These are phyloP conservation scores for Procavia capensis DNA, from an alignment of 2,113 vertebrate genomes.

Conservation along the genomic window DNA sequence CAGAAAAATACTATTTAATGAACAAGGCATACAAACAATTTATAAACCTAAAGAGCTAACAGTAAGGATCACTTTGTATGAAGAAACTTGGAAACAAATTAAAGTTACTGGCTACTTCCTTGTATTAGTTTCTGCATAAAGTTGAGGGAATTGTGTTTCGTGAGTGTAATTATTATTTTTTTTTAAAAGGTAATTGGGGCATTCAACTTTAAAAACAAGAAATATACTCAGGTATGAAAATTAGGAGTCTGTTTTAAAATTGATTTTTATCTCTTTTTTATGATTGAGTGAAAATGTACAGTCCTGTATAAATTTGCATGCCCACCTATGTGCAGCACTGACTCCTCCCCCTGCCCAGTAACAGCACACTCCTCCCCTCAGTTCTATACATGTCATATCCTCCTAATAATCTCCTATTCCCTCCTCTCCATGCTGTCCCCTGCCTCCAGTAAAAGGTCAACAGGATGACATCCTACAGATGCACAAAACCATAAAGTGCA, in stretches of 20 bases:
- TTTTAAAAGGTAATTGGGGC: slow-evolving; percentile 24
- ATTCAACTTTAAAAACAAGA: slow-evolving; percentile 45
- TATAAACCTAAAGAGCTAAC: slow-evolving; percentile 39
- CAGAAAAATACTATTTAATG: slow-evolving; percentile 56
- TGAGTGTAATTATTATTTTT: background rate
- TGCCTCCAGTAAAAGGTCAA: too few species aligned
- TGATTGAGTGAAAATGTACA: too few species aligned
- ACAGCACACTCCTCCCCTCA: too few species aligned
- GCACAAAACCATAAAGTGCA: too few species aligned
- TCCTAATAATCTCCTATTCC: too few species aligned
- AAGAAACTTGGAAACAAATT: slow-evolving; percentile 44
- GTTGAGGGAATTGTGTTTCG: background rate
- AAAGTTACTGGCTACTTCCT: slow-evolving; percentile 26
- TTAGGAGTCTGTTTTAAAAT: slow-evolving; percentile 49
- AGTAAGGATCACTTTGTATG: background rate
- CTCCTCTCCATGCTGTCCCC: too few species aligned
- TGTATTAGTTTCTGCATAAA: background rate
- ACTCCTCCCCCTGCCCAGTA: too few species aligned
- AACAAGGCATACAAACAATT: slow-evolving; percentile 21
- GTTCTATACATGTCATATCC: too few species aligned
- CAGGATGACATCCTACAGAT: too few species aligned
- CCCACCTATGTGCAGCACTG: too few species aligned
- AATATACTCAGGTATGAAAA: slow-evolving; percentile 34
- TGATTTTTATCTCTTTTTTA: background rate
- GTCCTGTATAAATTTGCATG: too few species aligned